Percentiles rank a stretch among this genome's conserved stretches.
Conservation (phyloP, 2,888 invertebrate species). For the Myopa testacea region DNA sequence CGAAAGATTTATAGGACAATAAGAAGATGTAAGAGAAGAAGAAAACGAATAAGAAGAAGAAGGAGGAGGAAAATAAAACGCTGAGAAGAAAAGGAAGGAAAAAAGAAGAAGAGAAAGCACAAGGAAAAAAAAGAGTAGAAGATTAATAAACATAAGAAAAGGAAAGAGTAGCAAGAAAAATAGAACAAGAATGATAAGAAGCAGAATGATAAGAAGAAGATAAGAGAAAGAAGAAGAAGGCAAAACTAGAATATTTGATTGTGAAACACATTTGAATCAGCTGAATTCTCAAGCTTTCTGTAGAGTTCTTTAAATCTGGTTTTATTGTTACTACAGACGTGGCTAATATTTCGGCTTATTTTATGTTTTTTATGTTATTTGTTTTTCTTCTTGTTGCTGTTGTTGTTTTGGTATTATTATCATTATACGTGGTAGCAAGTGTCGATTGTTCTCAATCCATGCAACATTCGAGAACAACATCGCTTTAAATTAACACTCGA, state of each 20-base stretch:
- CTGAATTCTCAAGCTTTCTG: too few relatives aligned
- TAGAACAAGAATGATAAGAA: not conserved
- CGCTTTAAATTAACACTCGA: slow-evolving; percentile 51
- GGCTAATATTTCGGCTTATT: not conserved
- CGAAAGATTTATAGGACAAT: not conserved
- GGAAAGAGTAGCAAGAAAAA: not conserved
- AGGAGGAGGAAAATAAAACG: not conserved
- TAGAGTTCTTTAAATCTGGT: too few relatives aligned
- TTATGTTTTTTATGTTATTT: not conserved
- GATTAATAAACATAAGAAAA: not conserved
- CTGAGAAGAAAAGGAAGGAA: not conserved
- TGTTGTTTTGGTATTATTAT: not conserved
- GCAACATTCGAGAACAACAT: slow-evolving; percentile 21
- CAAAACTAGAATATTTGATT: not conserved
- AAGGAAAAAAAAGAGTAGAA: too few relatives aligned
- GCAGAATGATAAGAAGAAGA: not conserved
- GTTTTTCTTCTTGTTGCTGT: not conserved
- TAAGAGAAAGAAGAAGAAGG: too few relatives aligned
- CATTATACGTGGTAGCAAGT: slow-evolving; percentile 24
- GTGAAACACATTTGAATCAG: too few relatives aligned
- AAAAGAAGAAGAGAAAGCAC: too few relatives aligned
- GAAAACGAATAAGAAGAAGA: not conserved
- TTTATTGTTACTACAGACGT: not conserved
- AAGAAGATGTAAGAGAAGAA: too few relatives aligned
- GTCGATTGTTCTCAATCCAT: slow-evolving; percentile 47